Evolutionary conservation across 2,797 vertebrate species (phyloP).

Genomic region (Falco novaeseelandiae): DNA sequence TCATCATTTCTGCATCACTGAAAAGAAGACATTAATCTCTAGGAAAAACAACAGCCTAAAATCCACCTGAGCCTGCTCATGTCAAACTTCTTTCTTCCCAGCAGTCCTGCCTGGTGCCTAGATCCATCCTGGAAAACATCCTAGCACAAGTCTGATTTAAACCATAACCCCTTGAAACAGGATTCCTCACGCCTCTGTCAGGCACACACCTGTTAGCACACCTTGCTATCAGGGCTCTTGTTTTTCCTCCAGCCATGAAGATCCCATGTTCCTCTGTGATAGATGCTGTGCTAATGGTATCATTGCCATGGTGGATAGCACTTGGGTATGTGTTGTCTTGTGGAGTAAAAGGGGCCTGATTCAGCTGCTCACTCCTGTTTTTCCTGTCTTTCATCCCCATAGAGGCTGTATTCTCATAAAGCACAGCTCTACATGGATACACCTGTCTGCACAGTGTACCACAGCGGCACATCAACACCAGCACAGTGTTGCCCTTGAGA

Average conservation of each 20-base stretch:
- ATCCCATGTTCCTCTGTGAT: background rate
- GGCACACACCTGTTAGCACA: background rate
- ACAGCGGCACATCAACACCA: background rate
- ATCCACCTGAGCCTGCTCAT: background rate
- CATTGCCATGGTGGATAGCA: background rate
- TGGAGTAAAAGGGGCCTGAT: background rate
- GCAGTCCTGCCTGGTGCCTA: background rate
- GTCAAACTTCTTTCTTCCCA: background rate
- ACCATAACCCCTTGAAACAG: background rate
- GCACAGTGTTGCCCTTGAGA: too few relatives aligned
- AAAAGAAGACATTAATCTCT: background rate
- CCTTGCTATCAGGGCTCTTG: background rate
- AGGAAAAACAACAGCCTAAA: background rate
- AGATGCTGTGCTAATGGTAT: background rate
- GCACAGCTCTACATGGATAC: accelerated
- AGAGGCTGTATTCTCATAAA: background rate
- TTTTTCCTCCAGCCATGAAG: background rate
- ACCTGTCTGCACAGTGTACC: background rate
- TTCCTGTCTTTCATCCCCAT: background rate
- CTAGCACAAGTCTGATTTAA: background rate
- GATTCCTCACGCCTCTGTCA: background rate
- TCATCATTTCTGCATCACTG: background rate
- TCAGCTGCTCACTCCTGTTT: background rate
- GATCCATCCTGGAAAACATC: background rate
- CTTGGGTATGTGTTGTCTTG: background rate